A percentile compares a stretch with the other conserved stretches of the same genome.
These are phyloP conservation scores for Rotaria socialis DNA, from an alignment of 2,888 invertebrate genomes.

Conservation along the genomic window DNA sequence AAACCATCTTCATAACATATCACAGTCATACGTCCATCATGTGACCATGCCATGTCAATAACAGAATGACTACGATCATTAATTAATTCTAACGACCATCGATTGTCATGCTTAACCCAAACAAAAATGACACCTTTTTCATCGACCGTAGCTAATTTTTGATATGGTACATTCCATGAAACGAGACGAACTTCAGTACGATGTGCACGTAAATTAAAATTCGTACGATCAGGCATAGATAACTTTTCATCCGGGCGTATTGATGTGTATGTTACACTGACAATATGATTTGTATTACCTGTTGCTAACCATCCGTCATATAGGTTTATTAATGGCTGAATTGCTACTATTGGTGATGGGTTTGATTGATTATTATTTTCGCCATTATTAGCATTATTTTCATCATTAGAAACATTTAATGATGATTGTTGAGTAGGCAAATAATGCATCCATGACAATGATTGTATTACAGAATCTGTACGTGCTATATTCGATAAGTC, in stretches of 20 bases:
- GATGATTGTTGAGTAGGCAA: conserved; percentile 60
- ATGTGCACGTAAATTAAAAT: conserved; percentile 93
- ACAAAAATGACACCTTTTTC: conserved; percentile 95
- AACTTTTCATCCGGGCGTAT: conserved; percentile 64
- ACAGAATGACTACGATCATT: conserved; percentile 89
- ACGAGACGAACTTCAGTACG: conserved; percentile 76
- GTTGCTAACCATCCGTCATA: conserved; percentile 93
- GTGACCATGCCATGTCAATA: conserved; percentile 96
- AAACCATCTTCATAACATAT: conserved; percentile 98
- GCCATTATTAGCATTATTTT: conserved; percentile 62
- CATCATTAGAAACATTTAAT: background rate
- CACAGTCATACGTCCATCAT: conserved; percentile 93
- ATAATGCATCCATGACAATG: conserved; percentile 96
- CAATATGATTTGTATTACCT: conserved; percentile 81
- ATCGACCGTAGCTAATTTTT: conserved; percentile 94
- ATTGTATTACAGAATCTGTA: conserved; percentile 88
- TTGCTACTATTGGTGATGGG: conserved; percentile 73
- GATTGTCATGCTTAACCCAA: conserved; percentile 94
- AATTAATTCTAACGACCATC: conserved; percentile 97
- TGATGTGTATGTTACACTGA: conserved; percentile 91
- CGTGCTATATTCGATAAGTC: conserved; percentile 53
- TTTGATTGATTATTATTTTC: background rate
- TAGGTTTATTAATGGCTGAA: background rate
- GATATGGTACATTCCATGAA: conserved; percentile 96
- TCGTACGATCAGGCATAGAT: conserved; percentile 75